Conservation (phyloP, 1,140 invertebrate species). For the Cecropterus lyciades region DNA sequence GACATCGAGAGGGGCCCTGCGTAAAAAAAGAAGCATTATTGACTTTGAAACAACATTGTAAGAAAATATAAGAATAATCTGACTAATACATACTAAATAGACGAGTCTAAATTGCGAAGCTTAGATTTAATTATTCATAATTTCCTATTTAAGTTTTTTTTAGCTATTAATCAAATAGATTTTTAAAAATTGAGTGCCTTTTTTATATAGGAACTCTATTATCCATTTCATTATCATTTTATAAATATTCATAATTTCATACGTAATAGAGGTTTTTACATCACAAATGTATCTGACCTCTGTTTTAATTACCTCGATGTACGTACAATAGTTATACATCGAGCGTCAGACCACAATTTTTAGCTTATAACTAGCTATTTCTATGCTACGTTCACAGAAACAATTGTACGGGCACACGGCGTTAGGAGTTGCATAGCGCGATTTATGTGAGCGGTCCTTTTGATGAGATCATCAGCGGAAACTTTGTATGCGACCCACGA, state of each 20-base stretch:
- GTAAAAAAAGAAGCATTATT: constrained; percentile 50
- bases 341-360: constrained; percentile 22
- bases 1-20: constrained; percentile 87
- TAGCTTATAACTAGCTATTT: constrained; percentile 67
- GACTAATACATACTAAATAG: neutral
- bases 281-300: constrained; percentile 19
- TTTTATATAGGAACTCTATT: neutral
- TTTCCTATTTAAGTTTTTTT: no score
- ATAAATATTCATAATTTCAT: constrained; percentile 28
- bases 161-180: no score
- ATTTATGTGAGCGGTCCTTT: constrained; percentile 77
- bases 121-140: no score
- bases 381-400: constrained; percentile 71
- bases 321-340: constrained; percentile 28
- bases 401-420: constrained; percentile 60
- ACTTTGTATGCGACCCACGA: constrained; percentile 76
- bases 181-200: no score
- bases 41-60: neutral
- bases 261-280: constrained; percentile 10
- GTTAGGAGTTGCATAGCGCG: constrained; percentile 68
- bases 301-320: constrained; percentile 46
- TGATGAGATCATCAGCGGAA: constrained; percentile 77
- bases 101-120: no score
- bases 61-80: neutral
- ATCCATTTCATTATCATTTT: neutral